phyloP scores from a whole-genome alignment of 1,140 invertebrate genomes.

The Drosophila leontia region DNA sequence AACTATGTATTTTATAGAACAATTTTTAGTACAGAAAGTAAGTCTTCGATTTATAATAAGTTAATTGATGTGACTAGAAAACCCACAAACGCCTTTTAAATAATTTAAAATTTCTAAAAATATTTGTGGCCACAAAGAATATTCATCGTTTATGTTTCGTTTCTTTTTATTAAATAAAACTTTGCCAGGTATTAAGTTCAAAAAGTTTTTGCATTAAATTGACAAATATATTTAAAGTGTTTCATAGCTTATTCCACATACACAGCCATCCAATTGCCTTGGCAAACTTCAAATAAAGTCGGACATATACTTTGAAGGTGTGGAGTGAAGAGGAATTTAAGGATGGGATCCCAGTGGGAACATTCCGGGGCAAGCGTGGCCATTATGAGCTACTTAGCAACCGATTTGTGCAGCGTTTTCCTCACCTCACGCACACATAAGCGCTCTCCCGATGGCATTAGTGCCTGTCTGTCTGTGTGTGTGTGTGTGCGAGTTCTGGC shows the following conservation, averaged over 20 bases:
- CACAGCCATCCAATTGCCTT: neutral
- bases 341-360: constrained; percentile 35
- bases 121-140: neutral
- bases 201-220: neutral
- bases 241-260: neutral
- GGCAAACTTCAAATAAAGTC: constrained; percentile 13
- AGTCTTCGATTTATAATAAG: neutral
- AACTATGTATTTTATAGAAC: neutral
- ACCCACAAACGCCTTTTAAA: neutral
- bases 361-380: constrained; percentile 38
- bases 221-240: neutral
- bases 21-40: too few relatives aligned
- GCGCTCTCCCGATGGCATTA: constrained; percentile 25
- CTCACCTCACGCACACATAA: constrained; percentile 38
- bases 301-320: constrained; percentile 17
- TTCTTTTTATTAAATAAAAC: neutral
- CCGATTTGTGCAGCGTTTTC: constrained; percentile 52
- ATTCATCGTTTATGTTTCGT: too few relatives aligned
- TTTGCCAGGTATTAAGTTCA: accelerated
- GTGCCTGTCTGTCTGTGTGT: neutral
- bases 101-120: neutral
- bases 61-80: too few relatives aligned
- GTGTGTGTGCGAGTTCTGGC: neutral
- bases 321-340: constrained; percentile 2
- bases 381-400: constrained; percentile 65